Base-by-base conservation (phyloP, 2,888 invertebrate genomes). In the Acanthosoma haemorrhoidale region DNA sequence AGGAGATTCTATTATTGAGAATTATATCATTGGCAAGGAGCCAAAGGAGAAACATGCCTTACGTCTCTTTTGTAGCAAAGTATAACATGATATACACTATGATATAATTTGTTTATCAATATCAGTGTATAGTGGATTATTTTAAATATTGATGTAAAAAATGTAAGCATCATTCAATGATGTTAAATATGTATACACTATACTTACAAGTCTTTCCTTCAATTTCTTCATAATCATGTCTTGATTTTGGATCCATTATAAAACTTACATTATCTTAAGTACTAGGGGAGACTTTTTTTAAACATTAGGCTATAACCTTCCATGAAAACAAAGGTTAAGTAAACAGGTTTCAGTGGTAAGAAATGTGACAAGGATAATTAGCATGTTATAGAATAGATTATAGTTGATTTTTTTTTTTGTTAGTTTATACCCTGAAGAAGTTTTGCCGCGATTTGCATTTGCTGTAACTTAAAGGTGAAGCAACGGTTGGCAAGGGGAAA, bases 181-280 rank as follows among this genome's bases (percentile, higher is more conserved):
- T 29, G 3, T 4, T 29, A 51, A 4, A 16, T 21, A 4, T 11
- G 21, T 43, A 8, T 60, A 15, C 5, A 21, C 15, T 6, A 29
- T 18, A 68, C 68, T 68, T 25, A 68, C 68, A 68, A 59, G 34
- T 68, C 59, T 59, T 59, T 58, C 68, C 68, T 36, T 68, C 57
- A 38, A 68, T 68, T 68, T 68, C 68, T 18, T 29, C 59, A n/a
- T 68, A 68, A 59, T 68, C 59, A 31, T 34, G 32, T 57, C 68
- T 68, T 25, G 29, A 64, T 43, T 64, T 64, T 15, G 64, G 15
- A 1, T 8, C 41, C 64, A 64, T 64, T 16, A 32, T 29, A 31
- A 43, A 31, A 43, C 4, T 29, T 21, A 43, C 29, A 36, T 36
- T 61, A 4, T 21, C 11, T 11, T 60, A 9, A 38, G 18, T 6